Evolutionary conservation across 2,888 invertebrate genomes (phyloP), one percentile per base, ranked within the genome.

Genomic region (Ariolimax columbianus): DNA sequence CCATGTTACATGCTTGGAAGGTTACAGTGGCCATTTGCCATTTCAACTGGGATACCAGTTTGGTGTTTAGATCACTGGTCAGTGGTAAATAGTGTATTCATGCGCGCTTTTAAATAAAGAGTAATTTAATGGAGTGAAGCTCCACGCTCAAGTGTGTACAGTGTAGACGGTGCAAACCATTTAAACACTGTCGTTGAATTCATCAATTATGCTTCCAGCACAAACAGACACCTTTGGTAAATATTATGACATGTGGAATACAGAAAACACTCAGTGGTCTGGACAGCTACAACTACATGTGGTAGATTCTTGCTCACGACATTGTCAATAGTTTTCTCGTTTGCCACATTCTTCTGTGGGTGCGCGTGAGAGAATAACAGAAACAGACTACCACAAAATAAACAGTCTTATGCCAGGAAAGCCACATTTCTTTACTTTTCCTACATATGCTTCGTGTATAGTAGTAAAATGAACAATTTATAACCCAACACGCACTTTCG

Each of bases 211-310:
- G 38, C 38, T 36, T 26, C 38, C 17, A 26, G 9, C 70, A 70
- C 40, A 70, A 23, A 70, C 23, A 70, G 19, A 40, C 19, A 70
- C 6, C 70, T 1, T 70, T 40, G 40, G 40, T 40, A 70, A 70
- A 70, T 70, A 70, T 70, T 70, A 70, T 70, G 70, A 40, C 70
- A 70, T 70, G 40, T 23, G 19, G 38, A 26, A 38, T 7, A 70
- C 40, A 40, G 23, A 70, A 70, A 40, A 70, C 23, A 23, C 40
- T 40, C 38, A 38, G 38, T 70, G 3, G 38, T 38, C 3, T 6
- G 23, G 30, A 70, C 4, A 70, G 40, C 4, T 36, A 70, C 23
- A 70, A 19, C 23, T 26, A 70, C 70, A 4, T 19, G 36, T 26
- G 70, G 70, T 23, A 23, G 23, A 70, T 70, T 70, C 70, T 4